Percentiles rank a stretch among this genome's conserved stretches.
Conservation (phyloP, 92 coral and sea anemone species). For the Porites evermanni region DNA sequence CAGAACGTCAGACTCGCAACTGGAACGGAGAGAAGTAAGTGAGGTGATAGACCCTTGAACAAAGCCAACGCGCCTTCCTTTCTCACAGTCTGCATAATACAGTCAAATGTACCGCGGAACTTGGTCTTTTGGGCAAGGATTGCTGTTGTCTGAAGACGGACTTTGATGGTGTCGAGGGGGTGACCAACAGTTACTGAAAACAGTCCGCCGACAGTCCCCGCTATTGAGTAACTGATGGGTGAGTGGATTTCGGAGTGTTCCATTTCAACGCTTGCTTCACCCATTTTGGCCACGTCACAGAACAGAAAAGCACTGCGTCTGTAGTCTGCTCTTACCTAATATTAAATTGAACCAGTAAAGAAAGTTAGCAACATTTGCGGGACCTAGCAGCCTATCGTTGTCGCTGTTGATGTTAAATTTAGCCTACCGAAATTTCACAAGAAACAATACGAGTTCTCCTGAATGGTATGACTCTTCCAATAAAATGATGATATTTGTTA, state of each 20-base stretch:
- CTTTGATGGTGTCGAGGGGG: slow-evolving; percentile 94
- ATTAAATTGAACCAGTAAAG: not conserved
- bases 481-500: no score
- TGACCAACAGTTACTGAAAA: slow-evolving; percentile 79
- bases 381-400: no score
- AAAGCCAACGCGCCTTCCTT: slow-evolving; percentile 82
- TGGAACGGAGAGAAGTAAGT: slow-evolving; percentile 83
- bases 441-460: no score
- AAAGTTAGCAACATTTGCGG: not conserved
- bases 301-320: not conserved
- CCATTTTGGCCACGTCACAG: not conserved
- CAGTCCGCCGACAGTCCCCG: slow-evolving; percentile 94
- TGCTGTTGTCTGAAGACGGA: slow-evolving; percentile 86
- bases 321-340: not conserved
- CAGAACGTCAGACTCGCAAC: slow-evolving; percentile 75
- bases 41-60: slow-evolving; percentile 90
- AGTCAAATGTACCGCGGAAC: slow-evolving; percentile 81
- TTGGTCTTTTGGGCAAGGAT: slow-evolving; percentile 59
- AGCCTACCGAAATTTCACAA: no score
- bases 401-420: no score
- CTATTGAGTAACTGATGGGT: slow-evolving; percentile 78
- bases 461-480: no score
- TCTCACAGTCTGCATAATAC: slow-evolving; percentile 69
- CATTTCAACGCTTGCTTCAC: not conserved
- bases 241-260: slow-evolving; percentile 48